A percentile compares a stretch with the other conserved stretches of the same genome.
Conservation (phyloP, 2,797 vertebrate genomes). For the Bovichtus variegatus region DNA sequence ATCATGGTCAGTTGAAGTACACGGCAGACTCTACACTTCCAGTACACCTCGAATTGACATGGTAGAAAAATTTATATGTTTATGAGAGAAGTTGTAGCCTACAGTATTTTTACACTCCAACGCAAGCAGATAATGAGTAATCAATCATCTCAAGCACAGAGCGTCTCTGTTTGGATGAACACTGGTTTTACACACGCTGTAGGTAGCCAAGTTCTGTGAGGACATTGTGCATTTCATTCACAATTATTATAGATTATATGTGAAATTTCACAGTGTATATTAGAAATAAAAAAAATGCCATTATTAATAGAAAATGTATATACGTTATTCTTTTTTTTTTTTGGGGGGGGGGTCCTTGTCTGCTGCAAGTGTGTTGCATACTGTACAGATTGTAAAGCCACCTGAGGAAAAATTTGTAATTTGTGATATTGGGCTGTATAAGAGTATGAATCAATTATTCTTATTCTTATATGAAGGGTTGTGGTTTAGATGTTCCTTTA, state of each 20-base stretch:
- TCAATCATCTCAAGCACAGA: constrained; percentile 10
- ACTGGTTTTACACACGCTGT: constrained; percentile 10
- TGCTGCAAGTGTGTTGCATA: too few relatives aligned
- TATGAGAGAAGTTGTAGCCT: not conserved
- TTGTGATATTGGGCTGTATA: too few relatives aligned
- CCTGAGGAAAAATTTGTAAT: too few relatives aligned
- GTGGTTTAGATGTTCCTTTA: not conserved
- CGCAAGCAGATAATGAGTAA: constrained; percentile 31
- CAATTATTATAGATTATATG: not conserved
- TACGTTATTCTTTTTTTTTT: too few relatives aligned
- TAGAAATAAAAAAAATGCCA: too few relatives aligned
- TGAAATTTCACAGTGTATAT: not conserved
- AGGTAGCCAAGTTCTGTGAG: constrained; percentile 3
- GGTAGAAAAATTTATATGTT: not conserved
- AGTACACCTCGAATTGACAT: not conserved
- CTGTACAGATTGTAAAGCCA: too few relatives aligned
- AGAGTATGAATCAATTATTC: not conserved
- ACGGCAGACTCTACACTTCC: not conserved
- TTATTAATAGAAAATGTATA: too few relatives aligned
- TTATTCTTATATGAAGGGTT: not conserved
- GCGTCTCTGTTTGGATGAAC: constrained; percentile 17
- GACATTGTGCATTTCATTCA: constrained; percentile 2
- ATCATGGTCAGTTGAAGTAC: not conserved
- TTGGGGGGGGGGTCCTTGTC: too few relatives aligned
- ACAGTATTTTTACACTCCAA: not conserved